Percentiles rank a stretch among this genome's conserved stretches.
These are phyloP conservation scores for Periophthalmus magnuspinnatus DNA, from an alignment of 2,797 vertebrate species.

Conservation along the genomic window DNA sequence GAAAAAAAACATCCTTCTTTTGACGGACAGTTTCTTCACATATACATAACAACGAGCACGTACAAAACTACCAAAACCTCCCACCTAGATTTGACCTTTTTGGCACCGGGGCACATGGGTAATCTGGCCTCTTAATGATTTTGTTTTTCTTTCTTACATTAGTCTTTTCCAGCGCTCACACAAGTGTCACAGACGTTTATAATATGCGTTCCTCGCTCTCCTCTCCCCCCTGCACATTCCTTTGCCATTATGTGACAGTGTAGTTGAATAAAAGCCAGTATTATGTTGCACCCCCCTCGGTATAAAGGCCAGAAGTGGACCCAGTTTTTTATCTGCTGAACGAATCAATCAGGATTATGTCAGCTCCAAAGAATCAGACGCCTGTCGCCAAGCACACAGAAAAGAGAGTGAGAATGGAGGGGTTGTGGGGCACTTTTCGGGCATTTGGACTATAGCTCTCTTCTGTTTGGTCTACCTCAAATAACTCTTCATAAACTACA, in stretches of 20 bases:
- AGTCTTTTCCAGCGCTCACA: slow-evolving; percentile 84
- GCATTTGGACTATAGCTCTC: too few relatives aligned
- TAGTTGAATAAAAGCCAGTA: slow-evolving; percentile 97
- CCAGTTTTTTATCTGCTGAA: slow-evolving; percentile 99
- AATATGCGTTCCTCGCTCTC: slow-evolving; percentile 87
- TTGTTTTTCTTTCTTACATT: slow-evolving; percentile 72
- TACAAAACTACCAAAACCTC: too few relatives aligned
- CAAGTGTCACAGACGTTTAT: slow-evolving; percentile 88
- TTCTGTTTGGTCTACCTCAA: too few relatives aligned
- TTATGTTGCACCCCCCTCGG: slow-evolving; percentile 89
- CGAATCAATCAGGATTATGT: slow-evolving; percentile 99
- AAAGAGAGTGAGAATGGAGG: slow-evolving; percentile 35
- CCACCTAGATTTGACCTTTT: slow-evolving; percentile 77
- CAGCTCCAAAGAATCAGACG: slow-evolving; percentile 98
- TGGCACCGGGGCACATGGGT: slow-evolving; percentile 82
- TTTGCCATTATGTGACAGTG: slow-evolving; percentile 98
- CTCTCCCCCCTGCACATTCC: slow-evolving; percentile 87
- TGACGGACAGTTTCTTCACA: not conserved
- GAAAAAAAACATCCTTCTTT: too few relatives aligned
- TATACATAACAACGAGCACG: not conserved
- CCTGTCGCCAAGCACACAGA: slow-evolving; percentile 79
- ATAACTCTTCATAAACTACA: too few relatives aligned
- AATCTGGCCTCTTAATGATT: slow-evolving; percentile 88
- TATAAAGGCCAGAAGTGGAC: slow-evolving; percentile 98
- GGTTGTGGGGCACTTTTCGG: slow-evolving; percentile 78